These are phyloP conservation scores for Gymnarchus niloticus DNA, from an alignment of 2,113 vertebrate genomes.

Conservation along the genomic window DNA sequence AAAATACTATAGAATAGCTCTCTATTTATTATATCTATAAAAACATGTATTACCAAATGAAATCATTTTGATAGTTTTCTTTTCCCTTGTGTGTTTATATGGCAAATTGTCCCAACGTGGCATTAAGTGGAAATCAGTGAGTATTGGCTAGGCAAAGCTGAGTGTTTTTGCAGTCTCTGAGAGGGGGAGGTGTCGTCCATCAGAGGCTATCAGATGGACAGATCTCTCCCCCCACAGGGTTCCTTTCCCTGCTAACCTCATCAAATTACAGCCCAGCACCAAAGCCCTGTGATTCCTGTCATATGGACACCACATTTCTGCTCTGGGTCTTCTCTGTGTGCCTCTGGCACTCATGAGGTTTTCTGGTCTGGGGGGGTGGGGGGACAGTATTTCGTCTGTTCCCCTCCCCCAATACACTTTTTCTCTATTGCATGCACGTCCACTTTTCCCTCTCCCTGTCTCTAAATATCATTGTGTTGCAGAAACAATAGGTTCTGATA, in stretches of 20 bases:
- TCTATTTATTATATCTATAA: background rate
- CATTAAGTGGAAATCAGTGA: background rate
- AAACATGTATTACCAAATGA: background rate
- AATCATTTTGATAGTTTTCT: background rate
- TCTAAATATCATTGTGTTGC: slow-evolving; percentile 9
- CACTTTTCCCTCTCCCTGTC: background rate
- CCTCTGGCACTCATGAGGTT: background rate
- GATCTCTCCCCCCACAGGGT: background rate
- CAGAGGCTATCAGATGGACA: background rate
- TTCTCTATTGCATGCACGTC: background rate
- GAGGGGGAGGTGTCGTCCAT: background rate
- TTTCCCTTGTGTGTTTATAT: background rate
- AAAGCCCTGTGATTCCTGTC: background rate
- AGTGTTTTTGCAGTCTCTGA: background rate
- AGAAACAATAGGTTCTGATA: slow-evolving; percentile 18
- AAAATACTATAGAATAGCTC: background rate
- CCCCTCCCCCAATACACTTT: background rate
- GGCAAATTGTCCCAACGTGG: background rate
- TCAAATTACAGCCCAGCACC: background rate
- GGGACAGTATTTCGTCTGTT: background rate
- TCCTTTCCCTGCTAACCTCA: background rate
- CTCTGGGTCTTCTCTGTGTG: background rate
- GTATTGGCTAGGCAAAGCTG: background rate
- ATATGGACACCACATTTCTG: background rate
- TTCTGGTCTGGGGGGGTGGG: no score